Base-by-base conservation (phyloP, 2,797 vertebrate genomes). In the Selene dorsalis region DNA sequence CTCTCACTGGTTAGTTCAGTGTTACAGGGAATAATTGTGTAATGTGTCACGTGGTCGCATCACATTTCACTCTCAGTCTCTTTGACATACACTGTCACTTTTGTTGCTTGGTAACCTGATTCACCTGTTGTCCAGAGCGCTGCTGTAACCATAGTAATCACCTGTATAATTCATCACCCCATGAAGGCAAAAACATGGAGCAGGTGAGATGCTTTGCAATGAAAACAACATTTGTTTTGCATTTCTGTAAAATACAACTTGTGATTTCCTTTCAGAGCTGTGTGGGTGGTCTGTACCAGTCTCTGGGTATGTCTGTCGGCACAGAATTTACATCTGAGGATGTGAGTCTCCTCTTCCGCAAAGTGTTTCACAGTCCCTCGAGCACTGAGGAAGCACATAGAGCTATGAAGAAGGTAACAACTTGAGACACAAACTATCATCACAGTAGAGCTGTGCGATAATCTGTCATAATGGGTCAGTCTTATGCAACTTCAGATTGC, bases 391-490 rank as follows among this genome's bases (percentile, higher is more conserved):
- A 94, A 16, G 91, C 88, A 43, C 66, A 70, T 64, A 64, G 58
- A 73, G 92, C 94, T 18, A 88, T 94, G 73, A 79, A 75, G 68
- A 93, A 93, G 94, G 95, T 95, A 87, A 84, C 61, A 59, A 26
- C 14, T 17, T 17, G 1, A 14, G 38, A 43, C 7, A 20, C 24
- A 70, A 59, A 8, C 32, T 35, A 35, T 35, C 20, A 48, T 18
- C 12, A 38, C 8, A 8, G 32, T 7, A 18, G 62, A 4, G 22
- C 26, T 66, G 10, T 26, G 4, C n/a, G 0, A 16, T 60, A 2
- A 43, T 16, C 43, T 6, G 2, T 57, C 17, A 11, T 63, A 1
- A 43, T 39, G 11, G 18, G 57, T 35, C 11, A 18, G 4, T 61
- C 7, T 7, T 22, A 0, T 65, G 24, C 63, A 22, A 1, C 17